Evolutionary conservation across 2,797 vertebrate genomes (phyloP), one percentile per base, ranked within the genome.

Genomic region (Phrynocephalus guinanensis): DNA sequence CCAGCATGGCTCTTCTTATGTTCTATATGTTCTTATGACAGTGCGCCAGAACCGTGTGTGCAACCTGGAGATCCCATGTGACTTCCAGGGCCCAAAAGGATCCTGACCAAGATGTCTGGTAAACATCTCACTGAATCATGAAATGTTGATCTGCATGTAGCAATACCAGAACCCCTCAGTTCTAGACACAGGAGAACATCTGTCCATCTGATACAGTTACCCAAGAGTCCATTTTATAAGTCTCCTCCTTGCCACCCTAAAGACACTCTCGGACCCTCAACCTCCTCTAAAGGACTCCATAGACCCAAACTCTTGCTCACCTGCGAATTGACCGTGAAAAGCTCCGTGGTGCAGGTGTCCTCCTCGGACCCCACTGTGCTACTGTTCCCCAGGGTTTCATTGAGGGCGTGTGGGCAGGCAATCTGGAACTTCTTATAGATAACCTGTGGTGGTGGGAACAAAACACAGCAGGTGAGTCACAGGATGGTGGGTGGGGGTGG

Each of bases 371-470:
- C 86, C n/a, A 96, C 94, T 0, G 80, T 86, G 22, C 91, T 78
- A 0, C 93, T 91, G 71, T 96, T 94, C 1, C 90, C 94, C 76
- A 56, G 0, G 93, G 52, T 24, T 77, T 4, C 96, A 0, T 95
- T 95, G 72, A 99, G 97, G 0, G 75, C 48, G 20, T 76, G 44
- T 11, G 99, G 98, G 91, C 99, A 99, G 9, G 97, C 95, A 79
- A 99, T 97, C 91, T 99, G 98, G 90, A 99, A 99, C 95, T 97
- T 99, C 95, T 99, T 99, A 92, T 98, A 99, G 94, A 97, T 99
- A 48, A 99, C 98, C 99, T 88, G 85, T 99, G 91, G 52, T 50
- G 22, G 75, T 26, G 87, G 48, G 82, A 72, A 91, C 50, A 56
- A 26, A 68, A 75, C 80, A 78, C 1, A 5, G 70, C 66, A 26